Conservation (phyloP, 2,888 invertebrate genomes). For the Andrena dorsata region DNA sequence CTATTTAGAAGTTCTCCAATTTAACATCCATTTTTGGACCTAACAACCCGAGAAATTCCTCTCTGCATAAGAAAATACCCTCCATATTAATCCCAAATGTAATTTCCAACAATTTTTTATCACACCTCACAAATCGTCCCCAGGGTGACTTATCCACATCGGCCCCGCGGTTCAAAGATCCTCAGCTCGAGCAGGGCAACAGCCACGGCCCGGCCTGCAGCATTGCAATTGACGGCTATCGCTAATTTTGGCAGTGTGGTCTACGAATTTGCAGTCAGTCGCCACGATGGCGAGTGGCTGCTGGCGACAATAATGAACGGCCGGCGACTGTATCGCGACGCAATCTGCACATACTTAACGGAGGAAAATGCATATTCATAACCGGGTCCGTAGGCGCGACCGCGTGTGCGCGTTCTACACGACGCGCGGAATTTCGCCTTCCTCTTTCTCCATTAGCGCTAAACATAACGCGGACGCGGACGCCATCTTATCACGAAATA, state of each 20-base stretch:
- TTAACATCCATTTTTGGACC: no score
- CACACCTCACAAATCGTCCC: no score
- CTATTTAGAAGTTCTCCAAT: no score
- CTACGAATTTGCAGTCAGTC: slow-evolving; percentile 77
- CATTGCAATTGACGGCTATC: slow-evolving; percentile 75
- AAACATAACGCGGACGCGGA: slow-evolving; percentile 39
- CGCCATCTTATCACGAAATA: slow-evolving; percentile 32
- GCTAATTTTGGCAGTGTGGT: slow-evolving; percentile 75
- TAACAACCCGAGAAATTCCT: no score
- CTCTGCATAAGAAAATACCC: no score
- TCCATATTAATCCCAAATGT: no score
- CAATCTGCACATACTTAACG: slow-evolving; percentile 85
- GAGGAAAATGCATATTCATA: slow-evolving; percentile 85
- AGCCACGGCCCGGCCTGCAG: slow-evolving; percentile 15
- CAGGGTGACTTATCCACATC: not conserved
- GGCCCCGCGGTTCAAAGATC: slow-evolving; percentile 5
- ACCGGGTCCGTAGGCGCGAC: slow-evolving; percentile 74
- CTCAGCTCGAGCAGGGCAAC: not conserved
- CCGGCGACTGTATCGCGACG: slow-evolving; percentile 83
- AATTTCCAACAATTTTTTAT: no score
- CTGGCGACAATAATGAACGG: slow-evolving; percentile 84
- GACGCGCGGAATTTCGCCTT: slow-evolving; percentile 57
- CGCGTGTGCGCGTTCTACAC: slow-evolving; percentile 57
- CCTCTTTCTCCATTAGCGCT: slow-evolving; percentile 54
- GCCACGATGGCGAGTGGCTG: slow-evolving; percentile 77